Evolutionary conservation across 2,113 vertebrate genomes (phyloP), one percentile per base, ranked within the genome.

Genomic region (Entosphenus tridentatus): DNA sequence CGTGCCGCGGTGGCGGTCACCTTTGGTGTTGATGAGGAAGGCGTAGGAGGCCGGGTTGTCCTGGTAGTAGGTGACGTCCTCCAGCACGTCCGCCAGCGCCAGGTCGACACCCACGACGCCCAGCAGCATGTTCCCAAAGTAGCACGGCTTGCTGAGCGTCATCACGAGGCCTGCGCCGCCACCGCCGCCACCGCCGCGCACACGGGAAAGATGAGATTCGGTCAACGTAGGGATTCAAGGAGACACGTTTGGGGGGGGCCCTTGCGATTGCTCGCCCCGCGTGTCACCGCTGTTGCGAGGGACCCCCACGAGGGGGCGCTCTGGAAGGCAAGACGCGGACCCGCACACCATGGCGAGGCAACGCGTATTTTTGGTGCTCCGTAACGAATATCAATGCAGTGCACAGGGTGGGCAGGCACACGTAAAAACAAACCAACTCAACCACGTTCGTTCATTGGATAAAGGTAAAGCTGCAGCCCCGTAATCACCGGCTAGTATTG

Each of bases 11-110:
- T 2, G 2, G 39, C 69, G 67, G 13, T 76, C 77, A 98, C 93
- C 93, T 92, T 98, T 98, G 77, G 96, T 89, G 78, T 98, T 90
- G 11, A 97, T 96, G 72, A 98, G 88, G 77, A 95, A 98, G 1
- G 92, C 96, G 78, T 97, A 98, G 18, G 93, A 96, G 8, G 89
- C 89, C 80, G 96, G 76, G 0, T 91, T 95, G 76, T 96, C 93
- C 72, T 96, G 93, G 73, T 96, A 98, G 75, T 98, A 98, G 1
- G 92, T 98, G 74, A 98, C 92, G 3, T 96, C 92, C 77, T 98
- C 93, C 69, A 98, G 78, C 74, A 96, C 96, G 68, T 98, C 96
- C 1, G 92, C 93, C 12, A 98, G 81, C 69, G 96, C 96, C 71
- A 98, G 92, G 2, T 96, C 93, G 8, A 97, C 92, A 3, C 93